Base-by-base conservation (phyloP, 2,888 invertebrate species). In the Lapara coniferarum region DNA sequence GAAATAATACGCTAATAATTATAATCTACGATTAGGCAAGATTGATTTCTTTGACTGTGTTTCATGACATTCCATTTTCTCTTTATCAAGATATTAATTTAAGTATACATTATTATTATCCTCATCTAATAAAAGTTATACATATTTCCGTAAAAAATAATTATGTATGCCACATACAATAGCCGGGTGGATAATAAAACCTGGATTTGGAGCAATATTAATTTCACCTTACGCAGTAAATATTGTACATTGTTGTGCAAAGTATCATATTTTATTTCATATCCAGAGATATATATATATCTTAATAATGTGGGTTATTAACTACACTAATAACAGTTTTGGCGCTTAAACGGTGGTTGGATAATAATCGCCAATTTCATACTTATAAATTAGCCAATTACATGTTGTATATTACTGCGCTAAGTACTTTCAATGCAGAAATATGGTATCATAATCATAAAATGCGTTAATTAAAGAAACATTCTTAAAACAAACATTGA, bases 341-440 rank as follows among this genome's bases (percentile, higher is more conserved):
- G 19, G 49, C 16, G 46, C 10, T 14, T 46, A 19, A 63, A 49
- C 19, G 12, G 46, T 49, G 6, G 30, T 37, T 30, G 25, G 19
- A 63, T 63, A 63, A 63, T 63, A 19, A 63, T 63, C 19, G 13
- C 13, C 16, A 63, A 46, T 63, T 49, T 63, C 13, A 25, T 49
- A 63, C 19, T 63, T 63, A 63, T 25, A 19, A 19, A 63, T 49
- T 49, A 63, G 49, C 19, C 49, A 63, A 63, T 46, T 63, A 63
- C 12, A 46, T 8, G 2, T 16, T 46, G 49, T 13, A 63, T 63
- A 49, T 63, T 46, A 44, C 37, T 19, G 44, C 19, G 44, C 13
- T 49, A 49, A 46, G 13, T 63, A 49, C 16, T 49, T 63, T 49
- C 6, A 19, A 49, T 19, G 49, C 49, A 25, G 49, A 49, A 63